phyloP scores from a whole-genome alignment of 2,888 invertebrate species.

The Machimus rusticus region DNA sequence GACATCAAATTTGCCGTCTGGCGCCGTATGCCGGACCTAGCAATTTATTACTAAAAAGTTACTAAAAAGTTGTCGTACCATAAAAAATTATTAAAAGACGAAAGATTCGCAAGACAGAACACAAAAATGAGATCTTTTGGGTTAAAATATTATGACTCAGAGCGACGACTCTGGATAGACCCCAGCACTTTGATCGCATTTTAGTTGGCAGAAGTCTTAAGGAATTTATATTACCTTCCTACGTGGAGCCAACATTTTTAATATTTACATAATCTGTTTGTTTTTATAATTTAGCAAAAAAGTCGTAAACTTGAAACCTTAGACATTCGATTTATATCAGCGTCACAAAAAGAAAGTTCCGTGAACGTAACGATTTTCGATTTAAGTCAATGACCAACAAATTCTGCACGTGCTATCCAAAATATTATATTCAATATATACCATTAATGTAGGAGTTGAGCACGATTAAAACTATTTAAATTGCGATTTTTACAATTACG shows the following conservation, averaged over 20 bases:
- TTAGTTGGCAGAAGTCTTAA: background rate
- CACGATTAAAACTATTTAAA: background rate
- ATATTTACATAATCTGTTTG: background rate
- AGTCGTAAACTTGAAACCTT: background rate
- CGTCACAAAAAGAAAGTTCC: background rate
- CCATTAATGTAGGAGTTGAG: background rate
- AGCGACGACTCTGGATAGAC: background rate
- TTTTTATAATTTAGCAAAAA: background rate
- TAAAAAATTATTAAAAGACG: background rate
- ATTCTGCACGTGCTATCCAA: background rate
- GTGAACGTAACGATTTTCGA: background rate
- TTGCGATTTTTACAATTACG: too few species aligned
- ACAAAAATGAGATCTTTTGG: background rate
- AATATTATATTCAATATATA: background rate
- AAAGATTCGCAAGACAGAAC: background rate
- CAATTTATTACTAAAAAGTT: background rate
- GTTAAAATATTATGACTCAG: background rate
- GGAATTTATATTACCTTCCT: background rate
- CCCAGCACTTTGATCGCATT: background rate
- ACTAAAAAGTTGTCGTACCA: background rate
- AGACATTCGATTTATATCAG: background rate
- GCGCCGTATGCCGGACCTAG: conserved; percentile 1
- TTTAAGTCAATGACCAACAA: background rate
- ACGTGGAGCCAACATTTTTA: background rate
- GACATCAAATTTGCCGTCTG: background rate